A percentile compares a stretch with the other conserved stretches of the same genome.
These are phyloP conservation scores for Eubasilissa regina DNA, from an alignment of 1,140 invertebrate species.

Conservation along the genomic window DNA sequence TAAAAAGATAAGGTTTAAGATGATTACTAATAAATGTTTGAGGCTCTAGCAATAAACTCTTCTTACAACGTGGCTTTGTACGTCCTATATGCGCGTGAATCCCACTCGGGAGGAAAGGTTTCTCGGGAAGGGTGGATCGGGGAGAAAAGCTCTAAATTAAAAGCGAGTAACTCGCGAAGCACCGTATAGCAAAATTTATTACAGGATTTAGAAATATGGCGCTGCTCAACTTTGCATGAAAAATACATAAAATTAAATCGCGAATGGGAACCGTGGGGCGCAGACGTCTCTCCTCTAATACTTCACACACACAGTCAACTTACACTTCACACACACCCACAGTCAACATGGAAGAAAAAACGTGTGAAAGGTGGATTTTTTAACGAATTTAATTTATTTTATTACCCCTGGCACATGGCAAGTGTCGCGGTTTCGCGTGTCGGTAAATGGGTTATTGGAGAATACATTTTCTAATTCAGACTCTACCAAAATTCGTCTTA, in stretches of 20 bases:
- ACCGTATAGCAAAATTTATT: conserved; percentile 59
- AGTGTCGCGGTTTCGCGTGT: conserved; percentile 7
- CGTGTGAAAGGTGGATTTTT: conserved; percentile 52
- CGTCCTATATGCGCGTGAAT: neutral
- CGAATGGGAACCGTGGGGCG: conserved; percentile 41
- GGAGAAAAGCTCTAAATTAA: conserved; percentile 58
- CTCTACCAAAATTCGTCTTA: neutral
- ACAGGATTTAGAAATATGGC: conserved; percentile 60
- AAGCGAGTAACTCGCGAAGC: conserved; percentile 46
- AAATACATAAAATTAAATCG: conserved; percentile 61
- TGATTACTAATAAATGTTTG: no score
- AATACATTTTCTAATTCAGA: neutral
- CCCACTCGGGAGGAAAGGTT: neutral
- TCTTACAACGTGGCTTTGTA: no score
- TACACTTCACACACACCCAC: conserved; percentile 37
- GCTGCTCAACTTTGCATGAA: conserved; percentile 59
- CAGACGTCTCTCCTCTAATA: conserved; percentile 23
- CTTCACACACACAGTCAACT: neutral
- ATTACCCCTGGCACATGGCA: conserved; percentile 33
- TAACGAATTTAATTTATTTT: conserved; percentile 53
- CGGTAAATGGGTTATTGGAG: conserved; percentile 21
- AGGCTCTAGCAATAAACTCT: no score
- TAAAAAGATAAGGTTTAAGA: no score
- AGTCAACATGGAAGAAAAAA: conserved; percentile 14
- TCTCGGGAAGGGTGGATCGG: neutral